Evolutionary conservation across 2,888 invertebrate species (phyloP).

Genomic region (Pherbina coryleti): DNA sequence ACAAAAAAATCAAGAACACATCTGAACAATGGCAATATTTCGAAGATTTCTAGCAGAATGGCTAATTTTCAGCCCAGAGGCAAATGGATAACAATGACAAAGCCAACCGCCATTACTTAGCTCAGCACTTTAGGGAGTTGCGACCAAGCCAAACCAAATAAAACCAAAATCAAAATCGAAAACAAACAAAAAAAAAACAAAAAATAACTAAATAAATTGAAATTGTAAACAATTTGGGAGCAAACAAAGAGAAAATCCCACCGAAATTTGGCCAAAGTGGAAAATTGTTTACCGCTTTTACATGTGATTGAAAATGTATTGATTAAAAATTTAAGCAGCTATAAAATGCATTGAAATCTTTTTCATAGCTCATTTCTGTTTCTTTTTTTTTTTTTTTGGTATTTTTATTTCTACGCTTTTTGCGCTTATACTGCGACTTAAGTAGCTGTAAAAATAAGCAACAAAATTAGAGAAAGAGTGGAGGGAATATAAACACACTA

Average conservation of each 20-base stretch:
- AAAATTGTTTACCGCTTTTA: constrained; percentile 1
- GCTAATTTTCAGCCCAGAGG: not conserved
- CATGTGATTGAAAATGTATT: not conserved
- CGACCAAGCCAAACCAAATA: not conserved
- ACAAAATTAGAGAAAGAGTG: no score
- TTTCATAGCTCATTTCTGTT: not conserved
- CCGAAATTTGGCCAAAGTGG: not conserved
- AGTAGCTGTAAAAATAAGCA: no score
- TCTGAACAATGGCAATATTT: not conserved
- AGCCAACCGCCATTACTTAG: not conserved
- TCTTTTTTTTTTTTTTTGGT: no score
- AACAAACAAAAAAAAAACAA: not conserved
- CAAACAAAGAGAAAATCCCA: not conserved
- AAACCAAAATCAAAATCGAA: no score
- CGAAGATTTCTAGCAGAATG: not conserved
- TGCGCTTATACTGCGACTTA: no score
- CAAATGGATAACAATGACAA: not conserved
- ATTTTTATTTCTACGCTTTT: no score
- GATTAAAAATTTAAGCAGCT: constrained; percentile 2
- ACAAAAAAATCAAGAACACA: not conserved
- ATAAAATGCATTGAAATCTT: not conserved
- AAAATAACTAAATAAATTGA: no score
- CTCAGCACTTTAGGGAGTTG: constrained; percentile 1
- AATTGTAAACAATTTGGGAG: no score
- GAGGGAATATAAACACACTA: no score